Base-by-base conservation (phyloP, 2,797 vertebrate species). In the Lerista edwardsae region DNA sequence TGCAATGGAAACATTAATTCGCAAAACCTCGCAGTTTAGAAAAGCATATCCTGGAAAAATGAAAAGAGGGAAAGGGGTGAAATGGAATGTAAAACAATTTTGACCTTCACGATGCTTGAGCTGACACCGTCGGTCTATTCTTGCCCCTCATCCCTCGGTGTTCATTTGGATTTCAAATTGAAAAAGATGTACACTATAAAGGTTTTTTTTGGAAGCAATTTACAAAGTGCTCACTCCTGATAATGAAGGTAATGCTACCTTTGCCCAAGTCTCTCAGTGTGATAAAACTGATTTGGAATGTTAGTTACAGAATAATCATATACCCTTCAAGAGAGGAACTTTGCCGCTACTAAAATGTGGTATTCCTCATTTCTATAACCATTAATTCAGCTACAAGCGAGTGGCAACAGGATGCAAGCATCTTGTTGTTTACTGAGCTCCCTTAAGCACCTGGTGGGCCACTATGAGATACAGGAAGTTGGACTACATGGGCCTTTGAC, bases 251-350 rank as follows among this genome's bases (percentile, higher is more conserved):
- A 57, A 57, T 83, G 27, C 17, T 90, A 89, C 90, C 84, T 92
- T 89, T 92, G 84, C 81, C 84, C 86, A 88, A 85, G 69, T 89
- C 86, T 89, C 76, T 72, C 81, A 81, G 6, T 74, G 89, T 72
- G 73, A 94, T 80, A 87, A 85, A 88, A 83, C 78, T 82, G 83
- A 82, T 93, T 92, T 77, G 80, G 73, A 92, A 86, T 87, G n/a
- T 79, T 91, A 92, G 88, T 91, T 92, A 91, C 17, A 29, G 59
- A 90, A 90, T 90, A 91, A 90, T 83, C 71, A 80, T 41, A 79
- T 86, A 89, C 27, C 23, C 36, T 84, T 88, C 83, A 88, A 86
- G 74, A 44, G 29, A 29, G 69, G 80, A 84, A 55, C 41, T 0
- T 91, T 51, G 86, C 3, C 34, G 83, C 23, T 90, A 25, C 59